A percentile compares a stretch with the other conserved stretches of the same genome.
Evolutionary conservation across 2,113 vertebrate species (phyloP).

Genomic region (Australoheros scitulus): DNA sequence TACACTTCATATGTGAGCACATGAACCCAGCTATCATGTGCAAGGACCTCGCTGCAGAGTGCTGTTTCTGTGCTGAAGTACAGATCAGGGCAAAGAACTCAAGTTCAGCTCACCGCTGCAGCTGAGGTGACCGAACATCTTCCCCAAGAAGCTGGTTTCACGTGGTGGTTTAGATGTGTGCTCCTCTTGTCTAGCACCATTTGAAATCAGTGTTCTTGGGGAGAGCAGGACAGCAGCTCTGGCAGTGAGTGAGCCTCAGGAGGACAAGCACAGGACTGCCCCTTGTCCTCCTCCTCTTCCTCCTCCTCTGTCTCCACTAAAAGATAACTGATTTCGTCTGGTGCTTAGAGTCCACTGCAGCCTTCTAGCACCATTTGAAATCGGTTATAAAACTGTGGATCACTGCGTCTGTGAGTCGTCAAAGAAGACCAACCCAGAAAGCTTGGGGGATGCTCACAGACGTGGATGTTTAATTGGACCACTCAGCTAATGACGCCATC

Average conservation of each 20-base stretch:
- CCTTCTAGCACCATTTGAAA: constrained; percentile 99
- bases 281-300: not conserved
- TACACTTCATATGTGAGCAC: too few species aligned
- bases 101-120: constrained; percentile 28
- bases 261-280: not conserved
- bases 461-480: not conserved
- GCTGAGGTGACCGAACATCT: constrained; percentile 45
- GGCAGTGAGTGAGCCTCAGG: constrained; percentile 15
- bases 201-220: constrained; percentile 89
- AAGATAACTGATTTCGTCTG: constrained; percentile 99
- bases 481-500: too few species aligned
- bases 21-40: not conserved
- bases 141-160: constrained; percentile 86
- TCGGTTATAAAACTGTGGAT: constrained; percentile 99
- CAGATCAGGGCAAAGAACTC: not conserved
- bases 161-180: constrained; percentile 86
- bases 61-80: not conserved
- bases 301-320: constrained; percentile 82
- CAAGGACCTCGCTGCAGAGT: not conserved
- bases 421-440: not conserved
- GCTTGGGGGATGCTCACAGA: not conserved
- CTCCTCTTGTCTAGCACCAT: constrained; percentile 86
- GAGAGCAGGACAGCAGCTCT: constrained; percentile 68
- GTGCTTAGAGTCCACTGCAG: constrained; percentile 91
- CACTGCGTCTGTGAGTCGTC: constrained; percentile 46